Evolutionary conservation across 64 coral and sea anemone species (phyloP).

Genomic region (Acropora tenuis): DNA sequence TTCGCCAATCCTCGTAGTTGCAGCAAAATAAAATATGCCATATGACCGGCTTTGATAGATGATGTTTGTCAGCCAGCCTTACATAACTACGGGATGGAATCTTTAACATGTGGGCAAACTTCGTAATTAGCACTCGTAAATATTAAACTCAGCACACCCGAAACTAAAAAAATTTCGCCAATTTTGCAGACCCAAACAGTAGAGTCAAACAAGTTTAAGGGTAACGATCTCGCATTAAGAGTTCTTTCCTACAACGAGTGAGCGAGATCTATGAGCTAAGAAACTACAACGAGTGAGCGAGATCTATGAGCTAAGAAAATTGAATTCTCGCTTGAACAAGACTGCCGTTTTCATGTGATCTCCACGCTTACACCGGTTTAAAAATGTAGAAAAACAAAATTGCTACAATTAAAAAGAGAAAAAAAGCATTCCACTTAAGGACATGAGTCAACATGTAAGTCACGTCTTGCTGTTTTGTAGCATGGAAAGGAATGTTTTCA

Average conservation of each 20-base stretch:
- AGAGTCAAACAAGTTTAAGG: background rate
- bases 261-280: background rate
- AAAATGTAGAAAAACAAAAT: background rate
- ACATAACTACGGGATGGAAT: background rate
- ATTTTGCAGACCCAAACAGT: background rate
- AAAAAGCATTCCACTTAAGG: background rate
- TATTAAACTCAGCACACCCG: background rate
- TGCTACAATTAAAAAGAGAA: background rate
- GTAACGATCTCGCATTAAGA: background rate
- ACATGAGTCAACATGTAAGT: background rate
- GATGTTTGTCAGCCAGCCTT: background rate
- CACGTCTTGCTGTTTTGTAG: background rate
- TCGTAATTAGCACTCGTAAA: background rate
- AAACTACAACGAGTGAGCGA: background rate
- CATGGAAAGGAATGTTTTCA: slow-evolving; percentile 27
- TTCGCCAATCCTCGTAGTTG: too few relatives aligned
- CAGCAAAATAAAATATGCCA: background rate
- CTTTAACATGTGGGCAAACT: slow-evolving; percentile 5
- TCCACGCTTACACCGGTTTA: background rate
- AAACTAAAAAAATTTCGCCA: background rate
- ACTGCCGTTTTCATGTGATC: background rate
- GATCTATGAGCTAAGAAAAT: too few relatives aligned
- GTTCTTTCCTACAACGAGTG: background rate
- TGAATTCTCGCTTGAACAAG: too few relatives aligned
- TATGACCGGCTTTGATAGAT: background rate